A percentile compares a stretch with the other conserved stretches of the same genome.
Evolutionary conservation across 2,888 invertebrate species (phyloP).

Genomic region (Cyclophora punctaria): DNA sequence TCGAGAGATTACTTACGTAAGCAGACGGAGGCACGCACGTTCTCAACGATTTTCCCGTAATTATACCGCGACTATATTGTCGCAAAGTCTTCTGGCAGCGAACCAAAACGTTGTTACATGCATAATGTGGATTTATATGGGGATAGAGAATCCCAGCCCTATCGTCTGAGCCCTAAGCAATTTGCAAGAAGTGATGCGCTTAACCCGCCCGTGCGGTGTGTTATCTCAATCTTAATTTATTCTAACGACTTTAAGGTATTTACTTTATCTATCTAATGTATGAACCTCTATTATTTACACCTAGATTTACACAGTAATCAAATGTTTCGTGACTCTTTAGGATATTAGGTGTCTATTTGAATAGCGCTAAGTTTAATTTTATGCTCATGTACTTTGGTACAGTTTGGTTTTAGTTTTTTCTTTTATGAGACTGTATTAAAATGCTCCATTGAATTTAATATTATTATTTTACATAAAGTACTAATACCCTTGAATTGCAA

Average conservation of each 20-base stretch:
- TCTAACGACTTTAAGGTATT: slow-evolving; percentile 16
- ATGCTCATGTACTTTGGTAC: too few relatives aligned
- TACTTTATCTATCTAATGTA: slow-evolving; percentile 6
- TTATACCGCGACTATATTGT: slow-evolving; percentile 20
- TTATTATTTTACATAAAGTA: too few relatives aligned
- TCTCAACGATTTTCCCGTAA: slow-evolving; percentile 7
- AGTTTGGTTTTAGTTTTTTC: too few relatives aligned
- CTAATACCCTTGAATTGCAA: too few relatives aligned
- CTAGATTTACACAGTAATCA: neutral
- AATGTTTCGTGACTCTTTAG: neutral
- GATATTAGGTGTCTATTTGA: too few relatives aligned
- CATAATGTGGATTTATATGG: slow-evolving; percentile 65
- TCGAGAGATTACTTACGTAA: too few relatives aligned
- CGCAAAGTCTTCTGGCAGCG: slow-evolving; percentile 56
- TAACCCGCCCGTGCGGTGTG: slow-evolving; percentile 23
- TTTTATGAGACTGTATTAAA: too few relatives aligned
- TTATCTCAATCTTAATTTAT: slow-evolving; percentile 32
- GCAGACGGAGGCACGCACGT: neutral
- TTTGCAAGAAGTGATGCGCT: slow-evolving; percentile 42
- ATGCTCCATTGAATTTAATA: too few relatives aligned
- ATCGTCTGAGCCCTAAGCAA: slow-evolving; percentile 48
- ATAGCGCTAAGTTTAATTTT: too few relatives aligned
- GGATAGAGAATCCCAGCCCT: slow-evolving; percentile 29
- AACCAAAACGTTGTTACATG: slow-evolving; percentile 67
- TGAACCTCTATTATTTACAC: neutral